Percentiles rank a stretch among this genome's conserved stretches.
Evolutionary conservation across 2,113 vertebrate genomes (phyloP).

Genomic region (Prionailurus viverrinus): DNA sequence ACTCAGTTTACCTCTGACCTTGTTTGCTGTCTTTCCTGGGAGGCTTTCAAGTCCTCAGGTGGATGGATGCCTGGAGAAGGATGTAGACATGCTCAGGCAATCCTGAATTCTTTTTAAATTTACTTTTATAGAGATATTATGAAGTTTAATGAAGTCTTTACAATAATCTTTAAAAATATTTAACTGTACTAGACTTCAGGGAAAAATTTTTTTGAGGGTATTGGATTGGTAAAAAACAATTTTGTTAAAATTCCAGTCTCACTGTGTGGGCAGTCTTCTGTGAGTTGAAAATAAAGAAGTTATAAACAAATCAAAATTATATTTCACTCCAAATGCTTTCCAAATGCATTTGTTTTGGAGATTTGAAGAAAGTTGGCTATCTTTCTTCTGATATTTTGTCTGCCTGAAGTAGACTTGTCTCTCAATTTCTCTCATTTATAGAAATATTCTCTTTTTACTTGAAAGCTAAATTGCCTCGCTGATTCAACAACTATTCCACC

Average conservation of each 20-base stretch:
- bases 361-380: slow-evolving; percentile 51
- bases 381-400: slow-evolving; percentile 60
- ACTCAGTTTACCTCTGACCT: neutral
- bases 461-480: slow-evolving; percentile 38
- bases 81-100: neutral
- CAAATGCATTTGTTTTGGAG: slow-evolving; percentile 71
- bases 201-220: neutral
- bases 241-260: slow-evolving; percentile 68
- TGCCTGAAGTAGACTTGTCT: slow-evolving; percentile 48
- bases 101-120: neutral
- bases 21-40: neutral
- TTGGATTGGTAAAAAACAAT: slow-evolving; percentile 68
- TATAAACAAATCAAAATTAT: slow-evolving; percentile 78
- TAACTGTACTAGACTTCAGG: slow-evolving; percentile 39
- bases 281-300: slow-evolving; percentile 70
- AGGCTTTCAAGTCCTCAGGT: neutral
- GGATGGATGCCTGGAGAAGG: neutral
- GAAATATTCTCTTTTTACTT: slow-evolving; percentile 58
- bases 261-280: slow-evolving; percentile 70
- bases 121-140: neutral
- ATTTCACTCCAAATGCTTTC: slow-evolving; percentile 75
- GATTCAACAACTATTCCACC: neutral
- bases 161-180: slow-evolving; percentile 57
- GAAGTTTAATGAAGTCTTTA: neutral
- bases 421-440: slow-evolving; percentile 56